Percentiles rank a stretch among this genome's conserved stretches.
These are phyloP conservation scores for Rotaria magnacalcarata DNA, from an alignment of 2,888 invertebrate genomes.

Conservation along the genomic window DNA sequence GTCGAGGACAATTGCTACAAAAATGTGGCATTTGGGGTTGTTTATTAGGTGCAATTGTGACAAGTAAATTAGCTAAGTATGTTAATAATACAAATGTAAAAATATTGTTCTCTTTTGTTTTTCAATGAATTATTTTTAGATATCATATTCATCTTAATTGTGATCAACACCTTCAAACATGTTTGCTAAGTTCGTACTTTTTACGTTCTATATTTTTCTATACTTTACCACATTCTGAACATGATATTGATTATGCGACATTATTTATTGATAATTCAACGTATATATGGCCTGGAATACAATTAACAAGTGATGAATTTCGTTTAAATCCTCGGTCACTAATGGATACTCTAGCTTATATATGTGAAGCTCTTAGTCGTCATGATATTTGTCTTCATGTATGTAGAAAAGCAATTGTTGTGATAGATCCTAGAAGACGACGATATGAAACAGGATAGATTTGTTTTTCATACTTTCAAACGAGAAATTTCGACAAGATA, in stretches of 20 bases:
- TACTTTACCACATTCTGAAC: slow-evolving; percentile 56
- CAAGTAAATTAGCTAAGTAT: slow-evolving; percentile 59
- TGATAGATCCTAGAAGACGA: too few species aligned
- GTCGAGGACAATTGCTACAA: slow-evolving; percentile 48
- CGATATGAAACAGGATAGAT: not conserved
- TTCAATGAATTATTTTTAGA: slow-evolving; percentile 48
- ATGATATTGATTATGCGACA: slow-evolving; percentile 57
- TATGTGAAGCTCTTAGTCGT: slow-evolving; percentile 55
- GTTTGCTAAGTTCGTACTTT: slow-evolving; percentile 53
- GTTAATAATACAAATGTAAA: slow-evolving; percentile 42
- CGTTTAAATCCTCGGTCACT: slow-evolving; percentile 55
- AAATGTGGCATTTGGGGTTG: slow-evolving; percentile 59
- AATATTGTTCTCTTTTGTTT: not conserved
- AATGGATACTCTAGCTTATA: slow-evolving; percentile 54
- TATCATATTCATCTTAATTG: slow-evolving; percentile 56
- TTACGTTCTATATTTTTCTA: slow-evolving; percentile 55
- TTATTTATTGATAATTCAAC: slow-evolving; percentile 55
- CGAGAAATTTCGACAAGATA: too few species aligned
- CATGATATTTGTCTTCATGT: slow-evolving; percentile 57
- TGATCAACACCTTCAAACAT: slow-evolving; percentile 55
- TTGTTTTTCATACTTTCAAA: too few species aligned
- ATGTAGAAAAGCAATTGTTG: slow-evolving; percentile 47
- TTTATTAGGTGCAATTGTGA: slow-evolving; percentile 54
- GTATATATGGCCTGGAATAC: slow-evolving; percentile 54
- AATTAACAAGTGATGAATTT: slow-evolving; percentile 56